Base-by-base conservation (phyloP, 1,140 invertebrate genomes). In the Sinella curviseta region DNA sequence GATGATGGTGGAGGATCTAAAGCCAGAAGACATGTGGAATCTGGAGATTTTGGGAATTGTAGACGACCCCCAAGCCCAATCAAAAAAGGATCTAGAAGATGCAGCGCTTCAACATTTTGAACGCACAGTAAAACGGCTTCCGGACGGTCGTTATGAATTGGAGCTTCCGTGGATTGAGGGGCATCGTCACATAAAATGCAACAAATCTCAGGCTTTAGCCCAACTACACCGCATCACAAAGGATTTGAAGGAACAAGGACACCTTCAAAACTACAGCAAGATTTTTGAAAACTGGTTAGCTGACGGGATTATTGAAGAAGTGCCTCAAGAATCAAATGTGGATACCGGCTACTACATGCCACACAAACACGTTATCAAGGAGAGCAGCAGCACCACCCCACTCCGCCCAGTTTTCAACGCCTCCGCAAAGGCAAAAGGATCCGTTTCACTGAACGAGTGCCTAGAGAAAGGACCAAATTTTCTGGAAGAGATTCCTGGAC, bases 321-420 rank as follows among this genome's bases (percentile, higher is more conserved):
- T 77, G 4, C 17, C n/a, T 20, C 17, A 33, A 3, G 48, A n/a
- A 4, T 31, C 65, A 31, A 12, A 12, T 8, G 4, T 3, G 48
- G 28, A 76, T 2, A 55, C 28, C 3, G 74, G 34, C 4, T 35
- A 77, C 31, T 77, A 60, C 30, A 33, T 77, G 4, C 76, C 48
- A 1, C 76, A 77, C 57, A n/a, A 28, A 4, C 8, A 8, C 14
- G 76, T 77, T 3, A 30, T 77, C 2, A 77, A 77, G 33, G 39
- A 54, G 0, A 28, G 67, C 36, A 88, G 34, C 91, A 77, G 81
- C 85, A 83, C 84, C 14, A 86, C 85, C 26, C 77, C 57, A 26
- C 74, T 87, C 67, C 70, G 82, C 48, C 57, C 74, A 14, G 78
- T 85, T n/a, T 77, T 77, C 30, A 35, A 77, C 36, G 76, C 48